Evolutionary conservation across 2,797 vertebrate species (phyloP), one percentile per base, ranked within the genome.

Genomic region (Pyrocephalus nanus): DNA sequence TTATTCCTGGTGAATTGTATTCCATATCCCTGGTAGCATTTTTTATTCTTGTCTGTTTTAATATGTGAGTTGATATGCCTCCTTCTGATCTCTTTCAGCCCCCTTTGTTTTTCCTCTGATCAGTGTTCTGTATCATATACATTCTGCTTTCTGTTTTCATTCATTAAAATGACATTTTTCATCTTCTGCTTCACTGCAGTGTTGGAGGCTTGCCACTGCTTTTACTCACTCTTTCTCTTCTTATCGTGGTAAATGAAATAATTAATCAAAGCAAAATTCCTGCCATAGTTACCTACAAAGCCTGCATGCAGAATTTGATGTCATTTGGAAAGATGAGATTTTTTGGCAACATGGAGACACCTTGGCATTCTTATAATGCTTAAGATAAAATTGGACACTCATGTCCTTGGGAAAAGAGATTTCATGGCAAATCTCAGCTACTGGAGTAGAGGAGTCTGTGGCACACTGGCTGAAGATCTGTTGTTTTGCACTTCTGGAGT

Each of bases 141-240:
- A 50, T 73, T 90, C 84, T 92, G 51, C 54, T 92, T 86, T 93
- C 48, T 8, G 34, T 79, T 94, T 95, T 81, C 45, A 60, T 82
- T 94, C 80, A 86, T 94, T 92, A 88, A 76, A 90, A 96, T 67
- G 27, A 60, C 48, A 74, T 92, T 92, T 92, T 91, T 88, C 67
- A 76, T 90, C 85, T 76, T 88, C 73, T 94, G 64, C 76, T 88
- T 92, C 77, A 51, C 70, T 51, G 48, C 79, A 26, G 55, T 92
- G 19, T 32, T 54, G 76, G 85, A 53, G 57, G 82, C 20, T 62
- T 90, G 45, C 45, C 73, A 50, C 29, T 90, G 81, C 36, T 92
- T 92, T 75, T 73, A 21, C 53, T 78, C 2, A 3, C 53, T 11
- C 42, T 73, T 55, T 76, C 48, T 78, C 9, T 55, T 91, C 82